Base-by-base conservation (phyloP, 2,888 invertebrate genomes). In the Cryptus viduatorius region DNA sequence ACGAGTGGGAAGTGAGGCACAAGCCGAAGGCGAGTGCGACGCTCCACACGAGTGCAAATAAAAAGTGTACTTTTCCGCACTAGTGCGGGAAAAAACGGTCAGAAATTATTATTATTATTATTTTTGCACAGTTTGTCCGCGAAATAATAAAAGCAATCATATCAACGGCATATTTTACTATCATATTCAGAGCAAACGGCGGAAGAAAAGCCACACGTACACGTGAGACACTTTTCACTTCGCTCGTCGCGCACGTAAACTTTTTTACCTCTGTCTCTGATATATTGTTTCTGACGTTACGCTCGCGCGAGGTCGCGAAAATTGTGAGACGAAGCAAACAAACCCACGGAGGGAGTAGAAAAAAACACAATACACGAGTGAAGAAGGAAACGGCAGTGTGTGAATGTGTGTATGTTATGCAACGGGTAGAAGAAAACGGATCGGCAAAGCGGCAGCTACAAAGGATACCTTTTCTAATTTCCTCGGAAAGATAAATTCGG, bases 401-500 rank as follows among this genome's bases (percentile, higher is more conserved):
- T 56, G 16, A 5, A 7, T 24, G 19, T 8, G 19, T 16, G 56
- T 56, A 24, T 56, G 56, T 59, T 24, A 69, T 48, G 59, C 16
- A 84, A 82, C 81, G 76, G 31, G 19, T 64, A 4, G 19, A 31
- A 44, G n/a, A 64, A 14, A 65, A 24, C 44, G n/a, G 53, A 16
- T 3, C 12, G 59, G 67, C 46, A 65, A 85, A 64, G 79, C 84
- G 50, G 73, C 67, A 85, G 75, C 78, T 87, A 72, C 85, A 83
- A 86, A 88, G 84, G 88, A 88, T 87, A 89, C 88, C 89, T 90
- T 90, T 91, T 92, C 91, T 92, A 92, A 92, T 92, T 92, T 92
- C 89, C 90, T 91, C 89, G 85, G 77, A 89, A 91, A 92, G 91
- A 92, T 92, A 92, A 92, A 92, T 92, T 92, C 88, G 87, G 88